Base-by-base conservation (phyloP, 2,888 invertebrate genomes). In the Loripinus fragilis region DNA sequence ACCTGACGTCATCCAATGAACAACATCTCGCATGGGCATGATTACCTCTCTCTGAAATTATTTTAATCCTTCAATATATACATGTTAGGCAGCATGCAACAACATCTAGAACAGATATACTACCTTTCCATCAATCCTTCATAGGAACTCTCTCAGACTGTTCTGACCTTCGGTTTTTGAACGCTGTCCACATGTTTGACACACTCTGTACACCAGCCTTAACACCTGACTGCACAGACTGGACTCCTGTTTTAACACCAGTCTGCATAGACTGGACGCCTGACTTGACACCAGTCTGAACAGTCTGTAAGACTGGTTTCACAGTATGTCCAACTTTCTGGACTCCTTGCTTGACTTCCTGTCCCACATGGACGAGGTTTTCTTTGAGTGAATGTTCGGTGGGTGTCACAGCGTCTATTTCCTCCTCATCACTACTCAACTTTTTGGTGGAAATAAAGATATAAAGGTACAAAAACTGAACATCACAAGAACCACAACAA, bases 161-260 rank as follows among this genome's bases (percentile, higher is more conserved):
- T 38, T 79, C 83, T n/a, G 74, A 35, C 38, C 71, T 76, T 35
- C 87, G 84, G 48, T 78, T 83, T 75, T 87, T 86, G 67, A 90
- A 82, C 64, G 85, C 79, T 52, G 86, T 83, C 76, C 84, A 82
- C 71, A 90, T 84, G 71, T 83, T 87, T 33, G 87, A 83, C 35
- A 90, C 86, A 74, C 88, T 87, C 69, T 88, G 88, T 30, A 90
- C 85, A 74, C 89, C 85, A n/a, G 88, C 88, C 70, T 88, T 90
- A 48, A 90, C 85, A 52, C 89, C 89, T 5, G 87, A 83, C 78
- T 89, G 86, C 64, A 88, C 70, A 10, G 80, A 78, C 41, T 83
- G 85, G 5, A 87, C 86, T 23, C 89, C 86, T 25, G 88, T 82
- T 72, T 87, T 88, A 42, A 90, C 83, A 64, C 89, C 88, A 7